Evolutionary conservation across 2,797 vertebrate species (phyloP), one percentile per base, ranked within the genome.

Genomic region (Esox lucius): DNA sequence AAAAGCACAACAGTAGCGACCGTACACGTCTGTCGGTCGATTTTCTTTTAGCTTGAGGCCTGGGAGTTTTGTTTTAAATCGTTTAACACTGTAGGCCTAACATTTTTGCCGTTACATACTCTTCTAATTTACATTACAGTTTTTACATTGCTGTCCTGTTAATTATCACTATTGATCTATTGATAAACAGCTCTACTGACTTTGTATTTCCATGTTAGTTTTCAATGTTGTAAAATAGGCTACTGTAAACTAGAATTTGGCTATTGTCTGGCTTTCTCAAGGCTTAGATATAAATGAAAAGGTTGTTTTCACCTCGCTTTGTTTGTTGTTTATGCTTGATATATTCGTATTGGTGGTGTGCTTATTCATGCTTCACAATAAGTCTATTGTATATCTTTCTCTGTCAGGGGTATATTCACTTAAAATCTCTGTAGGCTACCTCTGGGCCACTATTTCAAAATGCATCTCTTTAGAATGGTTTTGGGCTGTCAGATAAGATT

Each of bases 301-400:
- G 31, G 13, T n/a, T 28, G 5, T 70, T 51, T 24, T 70, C 46
- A 49, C 26, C 26, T 17, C 15, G 8, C 28, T 48, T 28, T 26
- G 51, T 16, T 68, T 67, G n/a, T 42, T 68, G 35, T 8, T 59
- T 65, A n/a, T 15, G 31, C 6, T 71, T 13, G 26, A 31, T 5
- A 33, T 31, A 17, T 26, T 33, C 26, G 11, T 74, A 64, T 51
- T 71, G 1, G 31, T 33, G 51, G 62, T 80, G n/a, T 66, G 9
- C 24, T 76, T 70, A 69, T 79, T 71, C 59, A 80, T 84, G 12
- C 13, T 7, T 28, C 80, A 77, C 72, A 78, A 71, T 77, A 84
- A 9, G n/a, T n/a, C 53, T 59, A 59, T 59, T 22, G 53, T 11
- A 22, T 61, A 24, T 26, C 56, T 4, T 46, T 61, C 76, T 76